phyloP scores from a whole-genome alignment of 2,888 invertebrate genomes.

The Conchocele bisecta region DNA sequence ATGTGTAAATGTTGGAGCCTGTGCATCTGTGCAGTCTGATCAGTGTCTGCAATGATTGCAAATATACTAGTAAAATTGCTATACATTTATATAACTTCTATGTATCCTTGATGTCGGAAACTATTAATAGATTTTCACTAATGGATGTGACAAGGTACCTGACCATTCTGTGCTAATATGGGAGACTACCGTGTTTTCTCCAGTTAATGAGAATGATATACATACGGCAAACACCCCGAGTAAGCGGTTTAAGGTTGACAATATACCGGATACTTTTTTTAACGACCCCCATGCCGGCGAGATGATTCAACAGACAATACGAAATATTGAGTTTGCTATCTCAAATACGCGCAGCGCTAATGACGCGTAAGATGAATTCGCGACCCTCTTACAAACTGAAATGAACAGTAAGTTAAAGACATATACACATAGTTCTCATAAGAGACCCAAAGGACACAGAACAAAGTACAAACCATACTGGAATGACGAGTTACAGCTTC shows the following conservation, averaged over 20 bases:
- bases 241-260: background rate
- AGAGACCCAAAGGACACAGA: background rate
- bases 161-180: conserved; percentile 16
- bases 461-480: background rate
- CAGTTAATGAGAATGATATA: background rate
- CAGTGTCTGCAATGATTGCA: too few relatives aligned
- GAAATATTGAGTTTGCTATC: background rate
- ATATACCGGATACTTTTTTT: background rate
- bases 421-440: too few relatives aligned
- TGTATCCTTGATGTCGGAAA: too few relatives aligned
- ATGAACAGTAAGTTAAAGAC: background rate
- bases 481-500: background rate
- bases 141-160: conserved; percentile 4
- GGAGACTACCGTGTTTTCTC: background rate
- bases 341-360: background rate
- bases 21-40: too few relatives aligned
- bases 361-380: background rate
- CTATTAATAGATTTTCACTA: too few relatives aligned
- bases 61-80: too few relatives aligned
- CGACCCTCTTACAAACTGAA: background rate
- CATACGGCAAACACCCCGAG: background rate
- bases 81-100: too few relatives aligned
- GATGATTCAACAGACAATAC: background rate
- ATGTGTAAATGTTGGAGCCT: too few relatives aligned
- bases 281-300: background rate